Percentiles rank a stretch among this genome's conserved stretches.
Conservation (phyloP, 2,797 vertebrate species). For the Nyctalus aviator region DNA sequence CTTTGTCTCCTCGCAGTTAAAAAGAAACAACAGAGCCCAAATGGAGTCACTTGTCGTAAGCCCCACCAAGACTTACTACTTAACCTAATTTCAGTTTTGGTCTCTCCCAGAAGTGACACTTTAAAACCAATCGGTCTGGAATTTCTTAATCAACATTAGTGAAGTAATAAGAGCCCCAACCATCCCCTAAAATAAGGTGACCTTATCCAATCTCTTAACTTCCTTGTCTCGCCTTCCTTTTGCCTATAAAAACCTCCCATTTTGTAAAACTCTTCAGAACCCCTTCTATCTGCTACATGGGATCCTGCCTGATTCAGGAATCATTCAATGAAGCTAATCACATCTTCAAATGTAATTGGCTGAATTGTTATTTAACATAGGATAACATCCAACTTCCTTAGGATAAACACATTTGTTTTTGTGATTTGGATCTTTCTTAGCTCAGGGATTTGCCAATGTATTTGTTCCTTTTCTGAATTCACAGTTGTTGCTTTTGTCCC, state of each 20-base stretch:
- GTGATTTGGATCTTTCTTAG: neutral
- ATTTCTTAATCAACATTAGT: neutral
- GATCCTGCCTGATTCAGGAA: neutral
- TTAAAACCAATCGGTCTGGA: neutral
- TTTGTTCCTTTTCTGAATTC: slow-evolving; percentile 14
- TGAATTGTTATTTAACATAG: neutral
- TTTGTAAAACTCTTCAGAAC: neutral
- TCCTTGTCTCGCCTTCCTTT: neutral
- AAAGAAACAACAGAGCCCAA: neutral
- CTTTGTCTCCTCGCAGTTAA: neutral
- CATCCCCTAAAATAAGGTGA: neutral
- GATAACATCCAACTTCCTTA: slow-evolving; percentile 31
- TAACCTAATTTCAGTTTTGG: neutral
- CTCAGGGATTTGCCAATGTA: neutral
- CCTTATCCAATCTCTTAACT: neutral
- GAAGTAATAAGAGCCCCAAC: neutral
- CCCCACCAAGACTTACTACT: neutral
- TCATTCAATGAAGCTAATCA: neutral
- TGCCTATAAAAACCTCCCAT: neutral
- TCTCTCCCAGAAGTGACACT: neutral
- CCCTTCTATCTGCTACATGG: neutral
- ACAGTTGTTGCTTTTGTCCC: slow-evolving; percentile 26
- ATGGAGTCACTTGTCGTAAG: neutral
- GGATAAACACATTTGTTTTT: slow-evolving; percentile 31
- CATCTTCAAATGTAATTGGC: neutral